These are phyloP conservation scores for Morbakka virulenta DNA, from an alignment of 30 jellyfish, hydroid and myxozoan species.

Conservation along the genomic window DNA sequence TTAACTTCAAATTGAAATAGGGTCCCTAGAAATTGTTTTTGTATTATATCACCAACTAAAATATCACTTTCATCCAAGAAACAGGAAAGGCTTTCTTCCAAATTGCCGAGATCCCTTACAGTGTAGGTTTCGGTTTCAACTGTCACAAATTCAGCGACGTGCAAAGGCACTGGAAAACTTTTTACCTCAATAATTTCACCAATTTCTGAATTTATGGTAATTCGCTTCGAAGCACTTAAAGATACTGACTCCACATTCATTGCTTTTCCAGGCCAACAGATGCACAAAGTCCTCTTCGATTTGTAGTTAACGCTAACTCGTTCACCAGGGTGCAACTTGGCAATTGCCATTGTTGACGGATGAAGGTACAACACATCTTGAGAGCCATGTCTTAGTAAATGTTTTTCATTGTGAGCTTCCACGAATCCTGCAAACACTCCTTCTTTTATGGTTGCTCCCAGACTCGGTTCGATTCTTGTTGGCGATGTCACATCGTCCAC, in stretches of 20 bases:
- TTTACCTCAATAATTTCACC: neutral
- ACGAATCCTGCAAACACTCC: neutral
- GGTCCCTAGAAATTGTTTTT: neutral
- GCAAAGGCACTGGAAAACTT: neutral
- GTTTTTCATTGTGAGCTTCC: neutral
- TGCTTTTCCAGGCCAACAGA: neutral
- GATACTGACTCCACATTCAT: neutral
- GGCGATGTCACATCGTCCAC: neutral
- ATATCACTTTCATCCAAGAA: neutral
- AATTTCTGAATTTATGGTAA: neutral
- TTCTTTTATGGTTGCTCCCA: neutral
- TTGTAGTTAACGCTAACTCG: neutral
- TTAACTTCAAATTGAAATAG: neutral
- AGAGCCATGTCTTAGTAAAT: neutral
- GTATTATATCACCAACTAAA: neutral
- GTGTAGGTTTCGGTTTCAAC: neutral
- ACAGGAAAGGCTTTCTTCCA: neutral
- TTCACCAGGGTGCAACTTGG: neutral
- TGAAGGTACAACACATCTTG: neutral
- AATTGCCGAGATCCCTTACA: neutral
- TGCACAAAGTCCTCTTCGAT: neutral
- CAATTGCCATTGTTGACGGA: neutral
- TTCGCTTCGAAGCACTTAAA: neutral
- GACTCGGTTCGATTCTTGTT: neutral
- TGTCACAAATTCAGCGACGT: neutral